Evolutionary conservation across 2,113 vertebrate genomes (phyloP), one percentile per base, ranked within the genome.

Genomic region (Bubo blakistoni): DNA sequence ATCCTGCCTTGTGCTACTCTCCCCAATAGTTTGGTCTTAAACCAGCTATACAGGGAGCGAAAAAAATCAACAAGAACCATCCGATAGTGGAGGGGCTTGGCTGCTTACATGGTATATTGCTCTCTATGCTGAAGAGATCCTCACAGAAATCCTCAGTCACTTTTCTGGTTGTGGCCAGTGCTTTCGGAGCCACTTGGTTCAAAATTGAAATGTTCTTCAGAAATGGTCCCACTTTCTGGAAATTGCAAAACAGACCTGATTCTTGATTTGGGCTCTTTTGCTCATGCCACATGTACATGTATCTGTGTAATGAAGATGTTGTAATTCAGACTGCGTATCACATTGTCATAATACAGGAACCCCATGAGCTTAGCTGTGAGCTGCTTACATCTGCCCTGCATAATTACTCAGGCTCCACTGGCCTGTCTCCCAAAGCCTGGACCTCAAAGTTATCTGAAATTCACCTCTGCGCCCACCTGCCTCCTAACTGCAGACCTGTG

Each of bases 271-370:
- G 26, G 36, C 15, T 80, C 26, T 38, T 61, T 63, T 57, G 51
- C 38, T 70, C 27, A 44, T 63, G 57, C 70, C 62, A 85, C 11
- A 1, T 0, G 0, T 38, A 11, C 4, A 0, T 26, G 0, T 4
- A 11, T 34, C 18, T 86, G 25, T 38, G 34, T 47, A 32, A 82
- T 5, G 26, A 18, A 26, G 1, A 0, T 13, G 19, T 0, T 46
- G 49, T 32, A 38, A 62, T 32, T 78, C 76, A 54, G 51, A 19
- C 36, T n/a, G 2, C 0, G 0, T 2, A 6, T 26, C 0, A 0
- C 7, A 9, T 6, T 65, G 54, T 29, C 13, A 2, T 1, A 27
- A 3, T 2, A 10, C 19, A 25, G 52, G 44, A 73, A 57, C 63
- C 26, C 42, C 25, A 1, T 0, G 11, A 61, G 32, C 27, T 42